Percentiles rank a stretch among this genome's conserved stretches.
Evolutionary conservation across 2,888 invertebrate genomes (phyloP).

Genomic region (Eristalis arbustorum): DNA sequence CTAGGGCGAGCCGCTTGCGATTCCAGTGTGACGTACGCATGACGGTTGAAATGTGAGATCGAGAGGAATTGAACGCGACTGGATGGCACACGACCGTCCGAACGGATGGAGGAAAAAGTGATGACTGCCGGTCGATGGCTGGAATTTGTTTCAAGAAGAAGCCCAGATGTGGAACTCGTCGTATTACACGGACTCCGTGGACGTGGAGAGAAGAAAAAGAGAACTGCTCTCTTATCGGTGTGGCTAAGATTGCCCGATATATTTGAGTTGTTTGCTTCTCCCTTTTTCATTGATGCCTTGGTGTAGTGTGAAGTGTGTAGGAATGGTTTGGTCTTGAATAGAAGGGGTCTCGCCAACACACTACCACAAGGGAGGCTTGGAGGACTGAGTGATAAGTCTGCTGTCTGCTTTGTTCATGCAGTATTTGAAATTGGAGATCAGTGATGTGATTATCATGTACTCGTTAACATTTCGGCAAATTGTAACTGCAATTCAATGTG

Average conservation of each 20-base stretch:
- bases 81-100: not conserved
- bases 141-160: constrained; percentile 9
- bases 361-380: too few relatives aligned
- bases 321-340: not conserved
- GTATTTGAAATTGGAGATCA: too few relatives aligned
- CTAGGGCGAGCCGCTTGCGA: constrained; percentile 35
- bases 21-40: constrained; percentile 59
- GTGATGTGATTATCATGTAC: too few relatives aligned
- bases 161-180: not conserved
- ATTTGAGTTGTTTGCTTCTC: not conserved
- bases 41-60: not conserved
- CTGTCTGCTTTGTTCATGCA: too few relatives aligned
- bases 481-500: too few relatives aligned
- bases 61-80: not conserved
- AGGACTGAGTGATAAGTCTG: too few relatives aligned
- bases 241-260: not conserved
- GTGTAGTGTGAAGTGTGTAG: not conserved
- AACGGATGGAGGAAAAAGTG: constrained; percentile 17
- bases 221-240: not conserved
- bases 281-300: not conserved
- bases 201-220: not conserved
- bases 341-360: not conserved
- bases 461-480: too few relatives aligned
- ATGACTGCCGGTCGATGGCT: constrained; percentile 27
- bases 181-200: not conserved